phyloP scores from a whole-genome alignment of 2,888 invertebrate species.

The Clistopyga incitator region DNA sequence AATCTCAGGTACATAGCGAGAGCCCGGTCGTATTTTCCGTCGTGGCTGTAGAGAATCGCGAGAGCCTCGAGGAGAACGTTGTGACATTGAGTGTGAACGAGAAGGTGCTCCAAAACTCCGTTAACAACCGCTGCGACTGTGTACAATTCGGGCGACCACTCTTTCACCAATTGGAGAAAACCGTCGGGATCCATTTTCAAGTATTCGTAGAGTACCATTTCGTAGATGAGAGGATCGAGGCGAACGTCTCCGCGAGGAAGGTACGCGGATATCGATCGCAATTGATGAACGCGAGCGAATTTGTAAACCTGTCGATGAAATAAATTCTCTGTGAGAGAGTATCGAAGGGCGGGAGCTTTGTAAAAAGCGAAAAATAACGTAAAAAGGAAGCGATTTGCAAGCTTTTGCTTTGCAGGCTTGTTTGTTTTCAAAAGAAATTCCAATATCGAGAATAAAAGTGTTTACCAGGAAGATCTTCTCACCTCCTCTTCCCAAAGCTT shows the following conservation, averaged over 20 bases:
- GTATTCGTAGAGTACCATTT: constrained; percentile 97
- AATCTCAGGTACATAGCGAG: constrained; percentile 95
- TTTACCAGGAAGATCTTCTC: background rate
- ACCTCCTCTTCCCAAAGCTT: constrained; percentile 95
- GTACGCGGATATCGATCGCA: constrained; percentile 88
- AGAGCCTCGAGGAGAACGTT: constrained; percentile 93
- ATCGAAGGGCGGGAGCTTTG: too few species aligned
- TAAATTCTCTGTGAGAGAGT: too few species aligned
- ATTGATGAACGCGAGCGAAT: constrained; percentile 93
- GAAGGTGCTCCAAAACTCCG: constrained; percentile 92
- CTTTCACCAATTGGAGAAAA: constrained; percentile 93
- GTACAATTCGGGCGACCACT: constrained; percentile 95
- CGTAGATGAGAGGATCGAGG: constrained; percentile 93
- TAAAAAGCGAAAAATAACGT: too few species aligned
- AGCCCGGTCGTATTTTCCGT: constrained; percentile 96
- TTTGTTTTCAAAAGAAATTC: too few species aligned
- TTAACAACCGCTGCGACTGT: constrained; percentile 94
- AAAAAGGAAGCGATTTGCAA: too few species aligned
- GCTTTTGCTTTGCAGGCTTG: too few species aligned
- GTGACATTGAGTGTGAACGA: constrained; percentile 89
- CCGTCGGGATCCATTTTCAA: constrained; percentile 93
- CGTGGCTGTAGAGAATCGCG: constrained; percentile 94
- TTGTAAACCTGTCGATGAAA: constrained; percentile 87
- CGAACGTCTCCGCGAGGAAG: constrained; percentile 88
- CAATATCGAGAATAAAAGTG: too few species aligned